Evolutionary conservation across 2,888 invertebrate genomes (phyloP), one percentile per base, ranked within the genome.

Genomic region (Melikaiella ostensackeni): DNA sequence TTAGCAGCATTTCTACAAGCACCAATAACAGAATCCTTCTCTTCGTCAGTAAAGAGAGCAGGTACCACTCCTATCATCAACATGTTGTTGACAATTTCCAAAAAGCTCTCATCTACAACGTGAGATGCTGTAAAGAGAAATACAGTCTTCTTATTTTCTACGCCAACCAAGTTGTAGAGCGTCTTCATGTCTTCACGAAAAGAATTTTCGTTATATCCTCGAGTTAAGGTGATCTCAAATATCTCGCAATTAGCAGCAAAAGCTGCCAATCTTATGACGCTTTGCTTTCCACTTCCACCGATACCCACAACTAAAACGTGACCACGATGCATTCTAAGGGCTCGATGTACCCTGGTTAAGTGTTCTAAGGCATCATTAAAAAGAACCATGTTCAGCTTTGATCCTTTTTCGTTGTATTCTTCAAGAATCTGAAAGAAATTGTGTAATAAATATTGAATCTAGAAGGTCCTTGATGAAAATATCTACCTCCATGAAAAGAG

Each of bases 361-460:
- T 98, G 98, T 88, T 98, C 98, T 74, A 98, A 92, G 61, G 97
- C 98, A 89, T 98, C 98, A 88, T 98, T 97, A 89, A 98, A 98
- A 33, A 98, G 92, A 0, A 98, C 97, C 82, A 98, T 93, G 33
- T 94, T 95, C 92, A 98, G 93, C 87, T 95, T 9, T 88, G 87
- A 79, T 93, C 93, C 74, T 94, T 93, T 33, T 94, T 97, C 97
- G 88, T 96, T 96, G 91, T 96, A 98, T 84, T 97, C 96, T 84
- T 96, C 96, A 62, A 98, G 90, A 81, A 98, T 97, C 95, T 96
- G 85, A 1, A n/a, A 66, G 27, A 46, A 46, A 24, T 19, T 3
- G 46, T 27, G 30, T 59, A 61, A 75, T n/a, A 64, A 63, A 19
- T 30, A 35, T 62, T 75, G 38, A 70, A 78, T 75, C 16, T 35